Conservation (phyloP, 2,113 vertebrate genomes). For the Peromyscus californicus region DNA sequence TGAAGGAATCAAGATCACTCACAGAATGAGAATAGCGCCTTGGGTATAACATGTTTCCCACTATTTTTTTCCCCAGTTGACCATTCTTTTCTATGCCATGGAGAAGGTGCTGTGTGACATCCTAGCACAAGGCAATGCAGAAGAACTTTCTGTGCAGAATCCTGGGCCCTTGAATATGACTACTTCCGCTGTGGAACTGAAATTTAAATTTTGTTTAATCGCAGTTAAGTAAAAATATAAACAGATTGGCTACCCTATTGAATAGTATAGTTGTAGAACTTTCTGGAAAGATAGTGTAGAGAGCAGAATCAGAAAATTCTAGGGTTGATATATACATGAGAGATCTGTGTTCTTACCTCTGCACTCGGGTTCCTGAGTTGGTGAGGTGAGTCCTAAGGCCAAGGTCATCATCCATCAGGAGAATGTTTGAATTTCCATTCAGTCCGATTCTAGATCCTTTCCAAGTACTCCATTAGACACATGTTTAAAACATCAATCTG, state of each 20-base stretch:
- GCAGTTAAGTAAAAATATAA: constrained; percentile 10
- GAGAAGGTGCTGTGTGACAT: neutral
- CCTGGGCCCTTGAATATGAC: neutral
- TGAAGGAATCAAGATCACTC: constrained; percentile 11
- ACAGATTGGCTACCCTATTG: neutral
- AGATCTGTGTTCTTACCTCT: neutral
- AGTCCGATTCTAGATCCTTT: neutral
- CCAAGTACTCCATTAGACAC: constrained; percentile 8
- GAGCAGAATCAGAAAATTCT: neutral
- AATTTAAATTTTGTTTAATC: constrained; percentile 4
- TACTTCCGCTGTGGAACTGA: neutral
- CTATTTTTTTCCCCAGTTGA: neutral
- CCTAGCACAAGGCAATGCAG: neutral
- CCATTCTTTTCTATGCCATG: neutral
- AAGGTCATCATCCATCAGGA: neutral
- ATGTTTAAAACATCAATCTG: neutral
- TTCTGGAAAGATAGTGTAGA: neutral
- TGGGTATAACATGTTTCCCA: neutral
- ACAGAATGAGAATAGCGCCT: neutral
- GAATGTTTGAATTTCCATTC: neutral
- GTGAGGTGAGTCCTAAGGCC: neutral
- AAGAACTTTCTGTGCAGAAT: neutral
- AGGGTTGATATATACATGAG: neutral
- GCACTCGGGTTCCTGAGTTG: neutral
- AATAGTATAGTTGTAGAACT: neutral